Evolutionary conservation across 2,113 vertebrate genomes (phyloP), one percentile per base, ranked within the genome.

Genomic region (Chinchilla lanigera): DNA sequence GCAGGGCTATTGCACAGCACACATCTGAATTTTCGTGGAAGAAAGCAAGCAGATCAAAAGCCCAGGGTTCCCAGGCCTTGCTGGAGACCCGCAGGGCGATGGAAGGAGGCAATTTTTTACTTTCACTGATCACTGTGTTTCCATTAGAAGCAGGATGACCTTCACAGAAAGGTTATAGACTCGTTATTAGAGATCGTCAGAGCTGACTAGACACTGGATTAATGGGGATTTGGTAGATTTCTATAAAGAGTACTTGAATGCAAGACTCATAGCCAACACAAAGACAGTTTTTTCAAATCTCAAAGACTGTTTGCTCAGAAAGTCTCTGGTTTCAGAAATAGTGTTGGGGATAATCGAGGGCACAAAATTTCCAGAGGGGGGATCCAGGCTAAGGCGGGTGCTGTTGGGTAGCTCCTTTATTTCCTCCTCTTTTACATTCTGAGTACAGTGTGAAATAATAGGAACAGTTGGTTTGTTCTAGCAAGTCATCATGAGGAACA

Each of bases 121-220:
- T 94, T 90, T 94, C 90, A 86, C 3, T 94, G 96, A 97, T 97
- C 77, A 38, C 89, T 96, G 78, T 97, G 95, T 98, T 97, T 96
- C 96, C 88, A 98, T 98, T 97, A 96, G 94, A 90, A 97, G 95
- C 61, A 14, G 50, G 93, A 83, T 96, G 98, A 97, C 98, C 98
- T 98, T 97, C 97, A 78, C 65, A 95, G 88, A 97, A 98, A 98
- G 96, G 98, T 97, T 95, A 95, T 67, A 94, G 93, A 95, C 97
- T 98, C 56, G 1, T 98, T 96, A 96, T 97, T 93, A 97, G 96
- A 97, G 94, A 97, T 97, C 30, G 92, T 98, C 96, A 97, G 96
- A 98, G 97, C 98, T 97, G 97, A 97, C 95, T 97, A 97, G 96
- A 96, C 95, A 91, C 95, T 97, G 97, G 97, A 97, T 98, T 98